Evolutionary conservation across 2,797 vertebrate genomes (phyloP).

Genomic region (Psittacula echo): DNA sequence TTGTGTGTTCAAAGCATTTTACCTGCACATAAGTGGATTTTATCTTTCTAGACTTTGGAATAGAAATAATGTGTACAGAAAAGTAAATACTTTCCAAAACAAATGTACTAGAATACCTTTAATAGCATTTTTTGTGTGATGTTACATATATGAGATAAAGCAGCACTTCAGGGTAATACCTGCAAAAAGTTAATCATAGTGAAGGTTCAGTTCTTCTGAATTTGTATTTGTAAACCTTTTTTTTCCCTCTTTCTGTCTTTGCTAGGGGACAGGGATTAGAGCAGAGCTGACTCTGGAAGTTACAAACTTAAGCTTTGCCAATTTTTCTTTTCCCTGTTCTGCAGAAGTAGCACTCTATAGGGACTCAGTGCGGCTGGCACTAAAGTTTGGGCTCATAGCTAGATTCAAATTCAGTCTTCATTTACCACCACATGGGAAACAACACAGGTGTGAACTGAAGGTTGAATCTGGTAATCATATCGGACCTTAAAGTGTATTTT

Average conservation of each 20-base stretch:
- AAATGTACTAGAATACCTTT: conserved; percentile 17
- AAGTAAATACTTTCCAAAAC: conserved; percentile 48
- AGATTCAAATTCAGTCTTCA: not conserved
- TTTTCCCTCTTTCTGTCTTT: not conserved
- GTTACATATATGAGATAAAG: not conserved
- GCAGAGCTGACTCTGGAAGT: conserved; percentile 32
- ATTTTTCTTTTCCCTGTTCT: not conserved
- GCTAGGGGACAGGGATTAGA: not conserved
- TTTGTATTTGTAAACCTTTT: conserved; percentile 5
- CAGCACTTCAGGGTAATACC: conserved; percentile 9
- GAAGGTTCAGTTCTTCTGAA: conserved; percentile 13
- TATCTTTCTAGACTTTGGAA: conserved; percentile 54
- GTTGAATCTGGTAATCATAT: not conserved
- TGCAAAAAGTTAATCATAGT: not conserved
- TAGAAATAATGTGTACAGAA: conserved; percentile 40
- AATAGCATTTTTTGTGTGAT: conserved; percentile 36
- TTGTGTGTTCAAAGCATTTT: conserved; percentile 14
- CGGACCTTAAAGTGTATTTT: not conserved
- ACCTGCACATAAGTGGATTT: conserved; percentile 44
- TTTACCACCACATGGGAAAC: not conserved
- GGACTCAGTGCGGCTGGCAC: not conserved
- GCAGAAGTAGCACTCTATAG: not conserved
- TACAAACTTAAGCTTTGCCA: not conserved
- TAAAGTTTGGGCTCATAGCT: not conserved
- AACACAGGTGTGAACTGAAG: not conserved